Conservation (phyloP, 2,888 invertebrate species). For the Andricus quercusramuli region DNA sequence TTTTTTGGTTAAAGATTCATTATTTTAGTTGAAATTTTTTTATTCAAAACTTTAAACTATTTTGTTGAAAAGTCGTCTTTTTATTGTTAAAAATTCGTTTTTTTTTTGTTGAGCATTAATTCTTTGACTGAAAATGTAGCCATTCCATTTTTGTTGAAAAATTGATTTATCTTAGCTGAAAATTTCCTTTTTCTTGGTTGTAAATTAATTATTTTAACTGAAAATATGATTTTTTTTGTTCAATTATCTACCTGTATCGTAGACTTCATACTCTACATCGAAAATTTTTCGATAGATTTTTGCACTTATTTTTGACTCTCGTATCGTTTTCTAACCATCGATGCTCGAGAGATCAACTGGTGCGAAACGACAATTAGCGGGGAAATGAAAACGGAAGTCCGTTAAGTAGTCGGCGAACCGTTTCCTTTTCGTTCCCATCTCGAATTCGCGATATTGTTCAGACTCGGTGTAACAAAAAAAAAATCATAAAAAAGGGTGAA, state of each 20-base stretch:
- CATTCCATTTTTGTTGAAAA: no score
- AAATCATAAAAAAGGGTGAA: neutral
- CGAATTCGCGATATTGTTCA: conserved; percentile 14
- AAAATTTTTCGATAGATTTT: neutral
- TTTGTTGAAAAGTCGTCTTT: no score
- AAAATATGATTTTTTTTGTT: neutral
- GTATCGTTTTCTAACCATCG: conserved; percentile 19
- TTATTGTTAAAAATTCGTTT: no score
- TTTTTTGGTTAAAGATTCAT: no score
- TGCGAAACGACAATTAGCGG: conserved; percentile 36
- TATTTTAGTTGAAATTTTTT: no score
- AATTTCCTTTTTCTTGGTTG: no score
- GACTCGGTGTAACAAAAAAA: conserved; percentile 1
- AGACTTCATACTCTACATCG: neutral
- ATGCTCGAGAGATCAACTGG: conserved; percentile 25
- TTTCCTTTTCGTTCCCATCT: conserved; percentile 38
- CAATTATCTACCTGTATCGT: neutral
- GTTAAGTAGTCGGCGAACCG: conserved; percentile 40
- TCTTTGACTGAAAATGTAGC: no score
- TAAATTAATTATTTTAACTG: no score
- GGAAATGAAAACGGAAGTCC: conserved; percentile 39
- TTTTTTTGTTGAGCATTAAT: no score
- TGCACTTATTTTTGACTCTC: conserved; percentile 1
- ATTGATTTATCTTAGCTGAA: no score
- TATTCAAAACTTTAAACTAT: no score